Base-by-base conservation (phyloP, 2,888 invertebrate genomes). In the Gnatocerus cornutus region DNA sequence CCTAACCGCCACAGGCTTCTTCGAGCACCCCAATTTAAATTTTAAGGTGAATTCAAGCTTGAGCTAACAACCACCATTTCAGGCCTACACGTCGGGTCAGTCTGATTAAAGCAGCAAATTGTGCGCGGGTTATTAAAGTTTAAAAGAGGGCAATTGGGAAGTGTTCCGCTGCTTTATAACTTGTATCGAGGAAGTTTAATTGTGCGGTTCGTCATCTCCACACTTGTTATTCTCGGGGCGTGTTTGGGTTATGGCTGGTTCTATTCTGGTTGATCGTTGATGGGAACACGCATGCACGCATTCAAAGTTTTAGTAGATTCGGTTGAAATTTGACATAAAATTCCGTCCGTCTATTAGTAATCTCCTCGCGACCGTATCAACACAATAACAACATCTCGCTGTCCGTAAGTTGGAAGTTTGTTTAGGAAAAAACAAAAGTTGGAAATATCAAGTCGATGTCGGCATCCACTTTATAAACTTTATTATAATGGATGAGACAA, bases 181-280 rank as follows among this genome's bases (percentile, higher is more conserved):
- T 68, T 68, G 72, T 68, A 73, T 71, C 53, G 70, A 63, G 72
- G 68, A 68, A 71, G 69, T 73, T 71, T 73, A 73, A 73, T 73
- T 73, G 72, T 69, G 69, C 59, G 71, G 73, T 71, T 71, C 66
- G 71, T 73, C 71, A 73, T 73, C 73, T 63, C 56, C 63, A 16
- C 56, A 68, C 56, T 68, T 68, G 68, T 62, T 68, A 68, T 68
- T 68, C 68, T 56, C 39, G 21, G 43, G 56, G 68, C 68, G 68
- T 63, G 68, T 68, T 63, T 68, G 39, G 63, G 50, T 68, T 68
- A 68, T 68, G 21, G 56, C 68, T 53, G 68, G 33, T 62, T n/a
- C 61, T 50, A 59, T 68, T 68, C 68, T 62, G 46, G 68, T 62
- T 68, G 68, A 62, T 62, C 59, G 62, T 59, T 33, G 62, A 45